These are phyloP conservation scores for Podargus strigoides DNA, from an alignment of 2,797 vertebrate genomes.

Conservation along the genomic window DNA sequence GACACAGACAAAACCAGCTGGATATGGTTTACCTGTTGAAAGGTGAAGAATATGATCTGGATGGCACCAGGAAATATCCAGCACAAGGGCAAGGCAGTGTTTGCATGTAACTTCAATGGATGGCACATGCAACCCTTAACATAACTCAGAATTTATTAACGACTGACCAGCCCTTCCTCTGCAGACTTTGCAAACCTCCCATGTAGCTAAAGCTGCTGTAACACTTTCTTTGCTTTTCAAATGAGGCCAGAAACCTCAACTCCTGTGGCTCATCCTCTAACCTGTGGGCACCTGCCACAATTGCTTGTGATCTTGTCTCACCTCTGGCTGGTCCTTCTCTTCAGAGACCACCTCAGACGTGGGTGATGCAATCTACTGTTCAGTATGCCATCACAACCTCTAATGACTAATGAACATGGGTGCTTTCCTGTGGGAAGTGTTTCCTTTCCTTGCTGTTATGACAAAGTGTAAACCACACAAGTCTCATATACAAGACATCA, in stretches of 20 bases:
- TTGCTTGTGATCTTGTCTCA: not conserved
- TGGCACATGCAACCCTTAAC: fast-evolving
- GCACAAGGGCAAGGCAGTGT: fast-evolving
- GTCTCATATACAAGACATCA: not conserved
- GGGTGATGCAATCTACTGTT: not conserved
- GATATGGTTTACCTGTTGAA: not conserved
- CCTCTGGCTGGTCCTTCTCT: not conserved
- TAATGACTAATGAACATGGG: not conserved
- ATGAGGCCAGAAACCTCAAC: not conserved
- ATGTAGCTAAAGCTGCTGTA: not conserved
- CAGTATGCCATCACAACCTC: not conserved
- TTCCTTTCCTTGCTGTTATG: not conserved
- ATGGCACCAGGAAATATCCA: not conserved
- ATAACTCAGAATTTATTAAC: not conserved
- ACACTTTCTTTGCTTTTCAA: not conserved
- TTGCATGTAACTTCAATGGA: too few species aligned
- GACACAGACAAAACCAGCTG: not conserved
- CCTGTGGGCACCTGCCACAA: not conserved
- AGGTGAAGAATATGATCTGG: not conserved
- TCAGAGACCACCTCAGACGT: not conserved
- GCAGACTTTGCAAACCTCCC: not conserved
- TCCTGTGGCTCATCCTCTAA: not conserved
- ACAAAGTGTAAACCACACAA: not conserved
- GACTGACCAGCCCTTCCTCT: not conserved
- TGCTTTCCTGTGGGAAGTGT: not conserved